Percentiles rank a stretch among this genome's conserved stretches.
Evolutionary conservation across 2,797 vertebrate species (phyloP).

Genomic region (Gymnocypris eckloni): DNA sequence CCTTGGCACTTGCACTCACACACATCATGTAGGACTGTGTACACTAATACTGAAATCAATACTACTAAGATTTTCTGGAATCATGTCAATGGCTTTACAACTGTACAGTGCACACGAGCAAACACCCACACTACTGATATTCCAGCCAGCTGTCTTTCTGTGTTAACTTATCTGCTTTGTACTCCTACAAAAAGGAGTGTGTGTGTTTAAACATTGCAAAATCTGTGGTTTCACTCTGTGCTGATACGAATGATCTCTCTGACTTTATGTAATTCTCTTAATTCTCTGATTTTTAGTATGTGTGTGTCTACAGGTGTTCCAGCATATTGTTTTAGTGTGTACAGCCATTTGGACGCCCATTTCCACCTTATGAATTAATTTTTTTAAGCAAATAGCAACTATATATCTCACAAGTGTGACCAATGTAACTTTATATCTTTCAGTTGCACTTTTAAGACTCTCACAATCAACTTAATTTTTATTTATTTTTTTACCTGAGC

Average conservation of each 20-base stretch:
- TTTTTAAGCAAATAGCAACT: no score
- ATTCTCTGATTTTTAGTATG: not conserved
- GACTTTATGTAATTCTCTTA: no score
- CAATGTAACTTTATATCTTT: not conserved
- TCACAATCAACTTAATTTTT: not conserved
- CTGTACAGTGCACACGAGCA: slow-evolving; percentile 16
- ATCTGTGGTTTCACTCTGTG: slow-evolving; percentile 1
- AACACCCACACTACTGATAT: not conserved
- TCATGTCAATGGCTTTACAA: slow-evolving; percentile 25
- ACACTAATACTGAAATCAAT: slow-evolving; percentile 20
- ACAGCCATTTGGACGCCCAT: not conserved
- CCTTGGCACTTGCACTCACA: not conserved
- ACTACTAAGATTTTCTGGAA: slow-evolving; percentile 16
- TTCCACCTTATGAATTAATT: not conserved
- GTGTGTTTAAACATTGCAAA: not conserved
- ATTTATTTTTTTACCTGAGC: not conserved
- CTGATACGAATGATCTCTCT: not conserved
- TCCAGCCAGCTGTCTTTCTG: slow-evolving; percentile 17
- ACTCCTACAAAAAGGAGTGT: not conserved
- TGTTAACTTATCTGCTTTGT: not conserved
- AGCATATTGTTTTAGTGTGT: not conserved
- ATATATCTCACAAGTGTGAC: not conserved
- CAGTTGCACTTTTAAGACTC: not conserved
- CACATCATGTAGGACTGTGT: not conserved
- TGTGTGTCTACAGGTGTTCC: not conserved